phyloP scores from a whole-genome alignment of 2,888 invertebrate species.

The Ochropleura plecta region DNA sequence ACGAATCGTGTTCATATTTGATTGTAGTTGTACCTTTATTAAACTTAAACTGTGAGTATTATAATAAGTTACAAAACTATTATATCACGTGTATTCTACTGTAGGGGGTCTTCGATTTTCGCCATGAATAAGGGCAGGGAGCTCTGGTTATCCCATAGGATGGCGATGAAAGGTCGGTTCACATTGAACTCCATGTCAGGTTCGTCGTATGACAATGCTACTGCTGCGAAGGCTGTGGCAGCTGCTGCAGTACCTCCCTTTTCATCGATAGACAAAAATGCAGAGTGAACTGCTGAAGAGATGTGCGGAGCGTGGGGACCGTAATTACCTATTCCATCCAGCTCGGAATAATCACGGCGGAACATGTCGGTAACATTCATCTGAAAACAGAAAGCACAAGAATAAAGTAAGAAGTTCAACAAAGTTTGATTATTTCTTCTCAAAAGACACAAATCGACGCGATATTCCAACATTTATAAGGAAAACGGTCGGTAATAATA shows the following conservation, averaged over 20 bases:
- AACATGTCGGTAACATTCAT: constrained; percentile 87
- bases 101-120: constrained; percentile 84
- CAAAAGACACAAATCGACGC: neutral
- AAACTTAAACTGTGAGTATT: constrained; percentile 52
- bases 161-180: constrained; percentile 87
- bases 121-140: constrained; percentile 88
- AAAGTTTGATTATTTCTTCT: neutral
- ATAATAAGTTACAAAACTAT: constrained; percentile 35
- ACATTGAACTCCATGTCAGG: constrained; percentile 79
- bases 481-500: constrained; percentile 39
- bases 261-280: constrained; percentile 88
- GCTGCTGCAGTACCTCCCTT: constrained; percentile 88
- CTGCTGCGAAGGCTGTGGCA: constrained; percentile 83
- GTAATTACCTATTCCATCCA: constrained; percentile 78
- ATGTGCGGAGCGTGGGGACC: constrained; percentile 77
- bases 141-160: constrained; percentile 86
- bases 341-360: constrained; percentile 73
- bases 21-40: constrained; percentile 11
- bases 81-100: constrained; percentile 54
- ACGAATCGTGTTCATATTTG: constrained; percentile 32
- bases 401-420: neutral
- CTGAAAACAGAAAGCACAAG: constrained; percentile 72
- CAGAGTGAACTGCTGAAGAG: constrained; percentile 87
- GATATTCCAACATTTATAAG: constrained; percentile 9
- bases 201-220: constrained; percentile 86